phyloP scores from a whole-genome alignment of 2,888 invertebrate species.

The Drosophila yooni region DNA sequence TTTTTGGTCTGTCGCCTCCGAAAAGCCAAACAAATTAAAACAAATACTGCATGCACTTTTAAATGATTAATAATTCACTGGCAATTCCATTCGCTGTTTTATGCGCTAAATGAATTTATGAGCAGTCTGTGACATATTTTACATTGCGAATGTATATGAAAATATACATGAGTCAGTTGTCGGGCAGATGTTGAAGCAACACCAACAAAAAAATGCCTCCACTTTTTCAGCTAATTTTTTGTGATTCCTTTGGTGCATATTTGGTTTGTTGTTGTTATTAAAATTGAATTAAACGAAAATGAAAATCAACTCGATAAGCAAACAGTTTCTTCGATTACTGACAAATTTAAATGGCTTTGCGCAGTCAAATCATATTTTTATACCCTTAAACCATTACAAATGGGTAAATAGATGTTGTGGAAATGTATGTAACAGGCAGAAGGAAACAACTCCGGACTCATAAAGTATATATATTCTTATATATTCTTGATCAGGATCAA shows the following conservation, averaged over 20 bases:
- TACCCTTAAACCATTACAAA: no score
- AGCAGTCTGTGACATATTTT: conserved; percentile 68
- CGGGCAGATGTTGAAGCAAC: conserved; percentile 25
- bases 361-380: background rate
- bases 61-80: conserved; percentile 66
- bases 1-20: conserved; percentile 52
- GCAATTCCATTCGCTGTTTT: conserved; percentile 54
- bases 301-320: conserved; percentile 1
- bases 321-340: background rate
- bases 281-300: conserved; percentile 21
- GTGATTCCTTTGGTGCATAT: conserved; percentile 11
- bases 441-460: no score
- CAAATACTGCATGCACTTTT: conserved; percentile 62
- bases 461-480: no score
- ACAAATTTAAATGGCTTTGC: background rate
- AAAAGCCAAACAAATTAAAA: conserved; percentile 23
- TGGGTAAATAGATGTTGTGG: no score
- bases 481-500: no score
- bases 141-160: conserved; percentile 10
- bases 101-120: conserved; percentile 68
- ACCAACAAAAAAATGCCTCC: conserved; percentile 5
- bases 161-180: conserved; percentile 1
- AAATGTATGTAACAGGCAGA: no score
- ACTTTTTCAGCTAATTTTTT: conserved; percentile 51
- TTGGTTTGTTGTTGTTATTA: conserved; percentile 15